phyloP scores from a whole-genome alignment of 2,888 invertebrate genomes.

The Glyphotaelius pellucidus region DNA sequence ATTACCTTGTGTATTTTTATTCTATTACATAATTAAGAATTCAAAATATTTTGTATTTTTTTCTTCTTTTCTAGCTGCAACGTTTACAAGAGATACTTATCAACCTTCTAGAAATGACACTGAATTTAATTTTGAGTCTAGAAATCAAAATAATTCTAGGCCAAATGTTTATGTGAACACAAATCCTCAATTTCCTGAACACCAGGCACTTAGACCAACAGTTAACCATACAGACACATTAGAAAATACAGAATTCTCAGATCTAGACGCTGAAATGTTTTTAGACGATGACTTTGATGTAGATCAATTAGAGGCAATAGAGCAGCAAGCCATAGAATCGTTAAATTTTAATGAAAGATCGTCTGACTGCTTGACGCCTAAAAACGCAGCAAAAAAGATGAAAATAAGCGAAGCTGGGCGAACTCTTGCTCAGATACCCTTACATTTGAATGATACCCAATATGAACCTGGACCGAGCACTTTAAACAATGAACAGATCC shows the following conservation, averaged over 20 bases:
- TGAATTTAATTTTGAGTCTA: not conserved
- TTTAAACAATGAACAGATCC: not conserved
- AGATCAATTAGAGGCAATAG: constrained; percentile 72
- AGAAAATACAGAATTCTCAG: constrained; percentile 23
- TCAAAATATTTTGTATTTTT: not conserved
- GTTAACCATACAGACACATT: not conserved
- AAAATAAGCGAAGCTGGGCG: constrained; percentile 68
- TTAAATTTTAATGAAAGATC: constrained; percentile 67
- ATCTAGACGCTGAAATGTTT: constrained; percentile 52
- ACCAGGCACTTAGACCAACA: not conserved
- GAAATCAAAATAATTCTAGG: not conserved
- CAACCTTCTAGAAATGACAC: constrained; percentile 14
- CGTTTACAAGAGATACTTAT: constrained; percentile 42
- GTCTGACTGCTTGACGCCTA: constrained; percentile 70
- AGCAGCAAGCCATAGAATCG: constrained; percentile 68
- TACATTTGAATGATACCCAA: not conserved
- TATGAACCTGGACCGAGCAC: not conserved
- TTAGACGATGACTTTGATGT: constrained; percentile 69
- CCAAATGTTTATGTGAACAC: not conserved
- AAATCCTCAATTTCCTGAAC: not conserved
- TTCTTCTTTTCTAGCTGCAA: constrained; percentile 21
- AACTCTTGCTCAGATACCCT: not conserved
- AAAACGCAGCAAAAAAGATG: constrained; percentile 69
- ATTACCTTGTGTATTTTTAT: not conserved
- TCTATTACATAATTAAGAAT: not conserved